Conservation (phyloP, 2,113 vertebrate species). For the Pipra filicauda region DNA sequence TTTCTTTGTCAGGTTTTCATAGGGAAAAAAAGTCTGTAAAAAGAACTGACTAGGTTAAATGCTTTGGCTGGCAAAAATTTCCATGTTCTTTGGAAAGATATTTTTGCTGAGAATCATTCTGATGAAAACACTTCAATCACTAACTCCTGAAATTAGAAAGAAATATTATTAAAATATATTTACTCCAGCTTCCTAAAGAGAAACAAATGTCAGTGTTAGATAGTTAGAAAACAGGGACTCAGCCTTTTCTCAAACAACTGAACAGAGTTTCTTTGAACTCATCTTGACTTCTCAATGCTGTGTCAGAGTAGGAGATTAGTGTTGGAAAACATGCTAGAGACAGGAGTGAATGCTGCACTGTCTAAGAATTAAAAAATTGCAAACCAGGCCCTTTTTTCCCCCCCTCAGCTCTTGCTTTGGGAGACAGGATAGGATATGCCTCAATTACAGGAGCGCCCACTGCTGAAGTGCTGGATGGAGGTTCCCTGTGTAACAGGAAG, state of each 20-base stretch:
- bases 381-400: not conserved
- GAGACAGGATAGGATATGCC: not conserved
- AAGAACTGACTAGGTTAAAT: not conserved
- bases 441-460: not conserved
- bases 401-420: not conserved
- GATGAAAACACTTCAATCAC: not conserved
- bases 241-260: not conserved
- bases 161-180: not conserved
- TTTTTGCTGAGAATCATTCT: not conserved
- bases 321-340: not conserved
- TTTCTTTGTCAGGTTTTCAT: slow-evolving; percentile 6
- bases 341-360: not conserved
- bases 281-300: not conserved
- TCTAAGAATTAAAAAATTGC: slow-evolving; percentile 7
- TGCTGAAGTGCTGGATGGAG: not conserved
- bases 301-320: not conserved
- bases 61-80: not conserved
- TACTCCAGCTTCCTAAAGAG: not conserved
- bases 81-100: not conserved
- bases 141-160: not conserved
- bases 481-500: not conserved
- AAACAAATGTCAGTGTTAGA: not conserved
- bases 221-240: not conserved
- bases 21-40: not conserved
- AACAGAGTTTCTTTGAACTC: slow-evolving; percentile 1